Percentiles rank a stretch among this genome's conserved stretches.
Evolutionary conservation across 2,113 vertebrate genomes (phyloP).

Genomic region (Onychostoma macrolepis): DNA sequence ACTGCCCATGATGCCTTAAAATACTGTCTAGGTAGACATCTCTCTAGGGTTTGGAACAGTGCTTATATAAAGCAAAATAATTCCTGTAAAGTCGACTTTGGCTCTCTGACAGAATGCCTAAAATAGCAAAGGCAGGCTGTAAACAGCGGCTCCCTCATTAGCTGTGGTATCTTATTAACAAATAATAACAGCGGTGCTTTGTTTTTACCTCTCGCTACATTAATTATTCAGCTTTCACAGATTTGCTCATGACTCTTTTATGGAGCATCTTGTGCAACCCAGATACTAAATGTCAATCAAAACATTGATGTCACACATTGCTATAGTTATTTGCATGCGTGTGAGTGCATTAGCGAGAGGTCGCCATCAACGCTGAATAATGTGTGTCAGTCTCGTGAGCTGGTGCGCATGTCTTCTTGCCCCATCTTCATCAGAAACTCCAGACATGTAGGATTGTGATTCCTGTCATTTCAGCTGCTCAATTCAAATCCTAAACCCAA

Average conservation of each 20-base stretch:
- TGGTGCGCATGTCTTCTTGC: conserved; percentile 19
- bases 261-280: conserved; percentile 77
- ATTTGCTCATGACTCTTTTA: conserved; percentile 81
- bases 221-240: conserved; percentile 81
- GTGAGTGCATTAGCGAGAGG: conserved; percentile 21
- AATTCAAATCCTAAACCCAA: background rate
- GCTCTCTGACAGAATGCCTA: background rate
- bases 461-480: background rate
- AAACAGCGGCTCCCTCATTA: conserved; percentile 59
- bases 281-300: conserved; percentile 76
- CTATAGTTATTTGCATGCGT: conserved; percentile 42
- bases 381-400: conserved; percentile 47
- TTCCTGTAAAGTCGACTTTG: background rate
- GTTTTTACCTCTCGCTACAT: conserved; percentile 77
- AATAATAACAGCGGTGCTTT: conserved; percentile 79
- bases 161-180: conserved; percentile 80
- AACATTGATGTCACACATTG: conserved; percentile 67
- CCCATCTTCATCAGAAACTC: conserved; percentile 25
- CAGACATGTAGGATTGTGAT: background rate
- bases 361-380: conserved; percentile 36
- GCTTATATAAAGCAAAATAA: background rate
- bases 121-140: too few species aligned
- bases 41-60: background rate
- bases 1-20: background rate
- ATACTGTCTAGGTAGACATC: background rate